Conservation (phyloP, 2,888 invertebrate genomes). For the Brachyptera putata region DNA sequence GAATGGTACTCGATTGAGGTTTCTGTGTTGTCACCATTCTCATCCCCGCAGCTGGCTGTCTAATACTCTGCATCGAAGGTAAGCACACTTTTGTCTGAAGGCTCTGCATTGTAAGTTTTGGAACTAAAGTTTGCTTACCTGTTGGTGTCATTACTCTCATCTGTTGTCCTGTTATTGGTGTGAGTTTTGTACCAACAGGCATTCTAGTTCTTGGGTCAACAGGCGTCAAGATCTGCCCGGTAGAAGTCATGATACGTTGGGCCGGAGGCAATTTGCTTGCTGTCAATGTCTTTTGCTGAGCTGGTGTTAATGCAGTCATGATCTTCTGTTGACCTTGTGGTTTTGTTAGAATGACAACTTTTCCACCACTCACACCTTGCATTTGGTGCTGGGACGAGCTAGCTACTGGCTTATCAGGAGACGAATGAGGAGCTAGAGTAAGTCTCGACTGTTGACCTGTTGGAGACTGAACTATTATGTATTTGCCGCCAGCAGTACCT, state of each 20-base stretch:
- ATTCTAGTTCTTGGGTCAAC: constrained; percentile 19
- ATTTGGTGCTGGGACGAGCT: constrained; percentile 34
- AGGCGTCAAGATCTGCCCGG: constrained; percentile 25
- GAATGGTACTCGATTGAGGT: constrained; percentile 24
- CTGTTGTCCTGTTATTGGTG: constrained; percentile 44
- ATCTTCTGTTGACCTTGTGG: constrained; percentile 33
- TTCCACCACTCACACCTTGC: constrained; percentile 42
- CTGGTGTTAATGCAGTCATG: constrained; percentile 56
- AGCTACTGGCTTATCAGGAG: constrained; percentile 36
- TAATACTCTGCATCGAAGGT: neutral
- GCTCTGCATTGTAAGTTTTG: constrained; percentile 29
- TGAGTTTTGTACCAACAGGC: constrained; percentile 41
- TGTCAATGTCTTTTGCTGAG: constrained; percentile 52
- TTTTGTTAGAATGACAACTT: constrained; percentile 44
- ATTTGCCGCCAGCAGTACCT: constrained; percentile 39
- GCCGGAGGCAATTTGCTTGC: constrained; percentile 15
- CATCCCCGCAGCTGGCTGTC: neutral
- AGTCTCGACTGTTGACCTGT: constrained; percentile 40
- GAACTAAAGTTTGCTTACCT: constrained; percentile 28
- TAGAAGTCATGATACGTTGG: constrained; percentile 24
- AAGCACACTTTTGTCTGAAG: constrained; percentile 25
- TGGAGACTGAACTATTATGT: constrained; percentile 43
- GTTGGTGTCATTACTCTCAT: constrained; percentile 44
- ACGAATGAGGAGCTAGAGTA: neutral
- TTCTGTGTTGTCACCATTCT: constrained; percentile 13